These are phyloP conservation scores for Bombus picipes DNA, from an alignment of 1,140 invertebrate species.

Conservation along the genomic window DNA sequence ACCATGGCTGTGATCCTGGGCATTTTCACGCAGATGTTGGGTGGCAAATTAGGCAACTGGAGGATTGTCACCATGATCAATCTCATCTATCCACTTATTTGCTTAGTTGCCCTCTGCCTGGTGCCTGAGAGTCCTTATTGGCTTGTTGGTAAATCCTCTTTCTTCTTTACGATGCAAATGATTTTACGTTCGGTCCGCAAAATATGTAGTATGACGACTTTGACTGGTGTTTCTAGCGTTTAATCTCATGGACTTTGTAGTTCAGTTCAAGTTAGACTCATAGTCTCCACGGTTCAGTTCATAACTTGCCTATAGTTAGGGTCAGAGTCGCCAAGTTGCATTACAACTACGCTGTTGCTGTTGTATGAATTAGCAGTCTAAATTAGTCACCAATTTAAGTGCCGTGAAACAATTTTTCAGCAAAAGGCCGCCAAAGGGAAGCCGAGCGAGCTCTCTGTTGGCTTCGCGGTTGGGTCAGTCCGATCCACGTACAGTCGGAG, in stretches of 20 bases:
- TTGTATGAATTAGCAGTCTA: no score
- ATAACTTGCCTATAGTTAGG: no score
- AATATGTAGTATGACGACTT: no score
- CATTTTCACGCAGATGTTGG: slow-evolving; percentile 87
- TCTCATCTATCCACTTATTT: slow-evolving; percentile 86
- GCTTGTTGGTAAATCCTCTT: slow-evolving; percentile 82
- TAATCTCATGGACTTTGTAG: no score
- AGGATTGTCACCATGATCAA: slow-evolving; percentile 87
- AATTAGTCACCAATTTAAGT: no score
- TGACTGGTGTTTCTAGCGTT: no score
- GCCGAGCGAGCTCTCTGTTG: slow-evolving; percentile 84
- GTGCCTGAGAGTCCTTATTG: slow-evolving; percentile 91
- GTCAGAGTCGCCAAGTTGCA: no score
- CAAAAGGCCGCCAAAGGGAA: slow-evolving; percentile 84
- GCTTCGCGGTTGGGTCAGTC: slow-evolving; percentile 86
- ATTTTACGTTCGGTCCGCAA: no score
- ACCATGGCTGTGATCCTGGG: slow-evolving; percentile 89
- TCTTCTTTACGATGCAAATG: background rate
- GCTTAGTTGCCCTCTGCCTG: slow-evolving; percentile 86
- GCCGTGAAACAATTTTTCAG: slow-evolving; percentile 66
- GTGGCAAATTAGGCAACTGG: slow-evolving; percentile 88
- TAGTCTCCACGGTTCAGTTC: no score
- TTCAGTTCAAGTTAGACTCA: no score
- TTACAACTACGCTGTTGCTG: no score
- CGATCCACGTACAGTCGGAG: slow-evolving; percentile 83